Percentiles rank a stretch among this genome's conserved stretches.
These are phyloP conservation scores for Eumaeus atala DNA, from an alignment of 1,140 invertebrate species.

Conservation along the genomic window DNA sequence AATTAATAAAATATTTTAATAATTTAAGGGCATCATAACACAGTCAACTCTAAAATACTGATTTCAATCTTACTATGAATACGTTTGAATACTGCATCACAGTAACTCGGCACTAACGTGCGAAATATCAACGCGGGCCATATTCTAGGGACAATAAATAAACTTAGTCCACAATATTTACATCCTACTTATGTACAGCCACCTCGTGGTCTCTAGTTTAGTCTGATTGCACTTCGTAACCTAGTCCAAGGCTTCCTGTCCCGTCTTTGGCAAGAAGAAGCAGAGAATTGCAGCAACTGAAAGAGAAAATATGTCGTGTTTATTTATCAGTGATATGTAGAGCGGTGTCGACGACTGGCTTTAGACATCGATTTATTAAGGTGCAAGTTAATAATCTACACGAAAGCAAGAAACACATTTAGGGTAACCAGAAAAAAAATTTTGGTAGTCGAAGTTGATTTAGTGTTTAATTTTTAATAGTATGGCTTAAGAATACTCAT, in stretches of 20 bases:
- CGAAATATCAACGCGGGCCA: conserved; percentile 10
- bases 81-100: conserved; percentile 54
- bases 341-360: too few species aligned
- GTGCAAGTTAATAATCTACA: too few species aligned
- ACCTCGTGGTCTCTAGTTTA: conserved; percentile 20
- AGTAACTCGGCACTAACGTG: conserved; percentile 44
- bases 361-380: too few species aligned
- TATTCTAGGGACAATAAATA: conserved; percentile 41
- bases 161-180: conserved; percentile 64
- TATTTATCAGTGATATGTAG: neutral
- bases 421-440: too few species aligned
- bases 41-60: conserved; percentile 71
- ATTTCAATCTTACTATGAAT: conserved; percentile 49
- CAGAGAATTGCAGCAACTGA: conserved; percentile 80
- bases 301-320: conserved; percentile 31
- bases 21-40: conserved; percentile 68
- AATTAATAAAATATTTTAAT: conserved; percentile 40
- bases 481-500: too few species aligned
- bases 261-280: conserved; percentile 80
- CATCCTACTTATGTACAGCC: conserved; percentile 62
- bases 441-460: too few species aligned
- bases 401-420: too few species aligned
- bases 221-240: conserved; percentile 56
- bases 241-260: conserved; percentile 79
- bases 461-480: too few species aligned